These are phyloP conservation scores for Oscheius onirici DNA, from an alignment of 2,888 invertebrate species.

Conservation along the genomic window DNA sequence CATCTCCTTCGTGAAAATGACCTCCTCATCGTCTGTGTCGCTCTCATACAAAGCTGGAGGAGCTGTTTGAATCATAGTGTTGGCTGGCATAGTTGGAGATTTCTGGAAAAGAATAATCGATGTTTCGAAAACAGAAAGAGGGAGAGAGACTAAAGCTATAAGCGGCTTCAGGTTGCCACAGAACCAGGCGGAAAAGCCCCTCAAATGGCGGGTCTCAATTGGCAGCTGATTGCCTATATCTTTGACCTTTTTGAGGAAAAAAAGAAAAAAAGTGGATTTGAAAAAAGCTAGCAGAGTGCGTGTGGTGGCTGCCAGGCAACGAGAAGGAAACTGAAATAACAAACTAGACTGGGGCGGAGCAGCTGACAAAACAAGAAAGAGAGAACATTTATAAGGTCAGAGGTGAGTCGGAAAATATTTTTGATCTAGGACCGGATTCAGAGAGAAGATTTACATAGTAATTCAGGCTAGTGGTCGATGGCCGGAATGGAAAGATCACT, in stretches of 20 bases:
- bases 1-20: constrained; percentile 52
- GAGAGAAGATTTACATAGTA: too few species aligned
- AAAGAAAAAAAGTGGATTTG: background rate
- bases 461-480: too few species aligned
- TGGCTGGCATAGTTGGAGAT: constrained; percentile 2
- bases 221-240: background rate
- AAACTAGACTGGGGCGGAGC: background rate
- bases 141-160: background rate
- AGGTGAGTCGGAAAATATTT: too few species aligned
- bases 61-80: constrained; percentile 12
- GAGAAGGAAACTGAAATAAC: background rate
- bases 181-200: constrained; percentile 1
- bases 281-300: background rate
- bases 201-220: background rate
- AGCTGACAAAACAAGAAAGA: constrained; percentile 1
- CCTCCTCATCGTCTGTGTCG: constrained; percentile 45
- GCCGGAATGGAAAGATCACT: too few species aligned
- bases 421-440: too few species aligned
- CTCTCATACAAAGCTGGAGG: constrained; percentile 24
- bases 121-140: background rate
- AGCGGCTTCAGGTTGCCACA: constrained; percentile 4
- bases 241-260: background rate
- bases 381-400: too few species aligned
- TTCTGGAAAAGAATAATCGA: background rate
- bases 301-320: background rate